Evolutionary conservation across 2,888 invertebrate genomes (phyloP), one percentile per base, ranked within the genome.

Genomic region (Orgyia antiqua): DNA sequence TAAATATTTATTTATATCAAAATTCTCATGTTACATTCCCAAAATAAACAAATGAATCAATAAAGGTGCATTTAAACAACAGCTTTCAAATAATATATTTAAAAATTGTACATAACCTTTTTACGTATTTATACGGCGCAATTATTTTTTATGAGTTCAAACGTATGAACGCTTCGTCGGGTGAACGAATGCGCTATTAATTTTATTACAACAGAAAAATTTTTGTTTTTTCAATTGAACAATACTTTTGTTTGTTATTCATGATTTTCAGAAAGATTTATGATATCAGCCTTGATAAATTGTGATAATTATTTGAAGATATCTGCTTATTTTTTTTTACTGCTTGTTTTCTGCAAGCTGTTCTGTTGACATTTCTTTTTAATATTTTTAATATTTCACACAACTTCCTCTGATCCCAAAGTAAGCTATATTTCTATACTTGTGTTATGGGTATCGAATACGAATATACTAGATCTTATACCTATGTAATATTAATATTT

Each of bases 121-220:
- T n/a, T n/a, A n/a, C n/a, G n/a, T 39, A 45, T 50, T 51, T 46
- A 43, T 52, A 43, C 25, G 37, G 17, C 21, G 38, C 46, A 45
- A 50, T 50, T 50, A 48, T 48, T 42, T 48, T 50, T 52, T 42
- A 48, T 12, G 50, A 36, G 36, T 48, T 27, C 12, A 11, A 7
- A 25, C 10, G 30, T 36, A 38, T 36, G 49, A 39, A 42, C 31
- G 45, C 20, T 5, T n/a, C 1, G 27, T 1, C 13, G 33, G 28
- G 36, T 36, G 35, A 45, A 45, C 41, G 34, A 12, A 28, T 13
- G 3, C 8, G 24, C 42, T 29, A 39, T 50, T 39, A 31, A 51
- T 48, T 48, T 47, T 34, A 46, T 46, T 10, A 15, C 17, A 9
- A 19, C 7, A 18, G 20, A 20, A 33, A 25, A 24, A 27, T 12